These are phyloP conservation scores for Sphaerophoria taeniata DNA, from an alignment of 2,888 invertebrate genomes.

Conservation along the genomic window DNA sequence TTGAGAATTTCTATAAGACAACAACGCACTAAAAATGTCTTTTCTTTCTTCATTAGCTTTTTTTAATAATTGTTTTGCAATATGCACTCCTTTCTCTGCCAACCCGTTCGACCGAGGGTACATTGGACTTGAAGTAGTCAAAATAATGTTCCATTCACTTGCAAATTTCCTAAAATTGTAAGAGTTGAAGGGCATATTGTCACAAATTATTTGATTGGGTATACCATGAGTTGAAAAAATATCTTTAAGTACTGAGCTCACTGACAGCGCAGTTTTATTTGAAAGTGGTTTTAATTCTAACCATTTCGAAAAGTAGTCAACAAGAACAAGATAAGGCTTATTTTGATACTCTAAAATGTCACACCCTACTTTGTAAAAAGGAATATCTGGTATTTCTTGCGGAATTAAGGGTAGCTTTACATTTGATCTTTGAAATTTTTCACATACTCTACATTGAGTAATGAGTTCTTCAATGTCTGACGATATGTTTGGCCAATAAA, in stretches of 20 bases:
- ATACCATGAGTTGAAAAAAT: not conserved
- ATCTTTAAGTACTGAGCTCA: not conserved
- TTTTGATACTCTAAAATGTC: too few relatives aligned
- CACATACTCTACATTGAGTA: not conserved
- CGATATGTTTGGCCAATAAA: constrained; percentile 3
- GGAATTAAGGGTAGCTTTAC: not conserved
- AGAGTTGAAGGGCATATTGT: constrained; percentile 4
- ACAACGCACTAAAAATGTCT: not conserved
- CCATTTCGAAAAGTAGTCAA: constrained; percentile 12
- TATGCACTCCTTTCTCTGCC: constrained; percentile 16
- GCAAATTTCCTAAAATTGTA: not conserved
- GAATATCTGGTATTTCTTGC: constrained; percentile 11
- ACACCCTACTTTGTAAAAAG: constrained; percentile 1
- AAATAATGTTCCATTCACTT: constrained; percentile 7
- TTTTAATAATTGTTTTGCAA: constrained; percentile 10
- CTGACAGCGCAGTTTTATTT: too few relatives aligned
- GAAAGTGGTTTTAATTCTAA: not conserved
- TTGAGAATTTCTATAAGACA: constrained; percentile 1
- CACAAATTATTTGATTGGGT: not conserved
- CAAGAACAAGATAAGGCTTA: not conserved
- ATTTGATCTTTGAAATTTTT: constrained; percentile 12
- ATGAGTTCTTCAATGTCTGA: not conserved
- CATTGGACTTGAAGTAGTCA: not conserved
- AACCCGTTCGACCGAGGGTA: constrained; percentile 19
- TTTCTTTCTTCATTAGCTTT: not conserved